These are phyloP conservation scores for Naja naja DNA, from an alignment of 2,113 vertebrate genomes.

Conservation along the genomic window DNA sequence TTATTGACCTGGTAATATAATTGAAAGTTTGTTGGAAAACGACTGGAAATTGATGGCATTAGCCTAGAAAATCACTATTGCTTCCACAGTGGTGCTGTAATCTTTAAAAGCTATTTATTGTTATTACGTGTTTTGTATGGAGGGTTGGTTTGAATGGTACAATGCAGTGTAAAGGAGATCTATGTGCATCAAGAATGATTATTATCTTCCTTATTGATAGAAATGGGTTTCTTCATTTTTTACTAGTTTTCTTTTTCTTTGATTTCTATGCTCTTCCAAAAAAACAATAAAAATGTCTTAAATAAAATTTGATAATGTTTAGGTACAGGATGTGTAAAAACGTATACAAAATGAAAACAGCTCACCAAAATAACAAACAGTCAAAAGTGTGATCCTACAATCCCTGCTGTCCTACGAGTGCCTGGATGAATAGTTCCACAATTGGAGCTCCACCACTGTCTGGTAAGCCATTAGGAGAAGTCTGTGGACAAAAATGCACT, in stretches of 20 bases:
- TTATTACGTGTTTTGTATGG: background rate
- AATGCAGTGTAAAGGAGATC: background rate
- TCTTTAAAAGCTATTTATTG: conserved; percentile 14
- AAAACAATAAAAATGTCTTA: background rate
- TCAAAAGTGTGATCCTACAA: background rate
- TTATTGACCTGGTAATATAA: conserved; percentile 46
- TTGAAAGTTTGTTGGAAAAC: conserved; percentile 36
- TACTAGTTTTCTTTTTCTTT: background rate
- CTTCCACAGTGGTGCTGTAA: conserved; percentile 2
- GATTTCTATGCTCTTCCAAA: background rate
- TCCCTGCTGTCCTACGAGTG: background rate
- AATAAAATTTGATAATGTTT: background rate
- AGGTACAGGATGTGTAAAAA: background rate
- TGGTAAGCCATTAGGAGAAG: background rate
- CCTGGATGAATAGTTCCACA: background rate
- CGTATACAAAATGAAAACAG: background rate
- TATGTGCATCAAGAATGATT: no score
- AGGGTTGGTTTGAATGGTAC: background rate
- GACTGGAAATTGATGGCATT: conserved; percentile 49
- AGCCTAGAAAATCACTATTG: conserved; percentile 13
- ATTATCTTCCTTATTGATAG: background rate
- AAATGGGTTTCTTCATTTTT: background rate
- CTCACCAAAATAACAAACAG: background rate
- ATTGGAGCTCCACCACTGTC: background rate
- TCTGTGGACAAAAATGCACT: background rate